phyloP scores from a whole-genome alignment of 2,113 vertebrate genomes.

The Heteronetta atricapilla region DNA sequence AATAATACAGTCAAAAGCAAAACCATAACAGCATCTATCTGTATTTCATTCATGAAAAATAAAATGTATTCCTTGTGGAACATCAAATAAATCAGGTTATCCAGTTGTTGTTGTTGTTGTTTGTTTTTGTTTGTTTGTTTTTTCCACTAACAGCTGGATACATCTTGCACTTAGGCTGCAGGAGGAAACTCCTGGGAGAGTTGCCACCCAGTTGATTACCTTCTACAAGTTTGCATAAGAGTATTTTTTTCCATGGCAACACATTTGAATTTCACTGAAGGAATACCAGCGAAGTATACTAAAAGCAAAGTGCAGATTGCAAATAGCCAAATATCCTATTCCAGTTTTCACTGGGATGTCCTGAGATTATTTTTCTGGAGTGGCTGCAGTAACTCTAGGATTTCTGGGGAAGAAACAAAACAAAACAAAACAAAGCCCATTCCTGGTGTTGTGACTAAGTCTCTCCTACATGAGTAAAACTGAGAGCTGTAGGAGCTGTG shows the following conservation, averaged over 20 bases:
- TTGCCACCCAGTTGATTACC: fast-evolving
- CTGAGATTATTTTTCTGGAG: background rate
- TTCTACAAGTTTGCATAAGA: fast-evolving
- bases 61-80: background rate
- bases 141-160: background rate
- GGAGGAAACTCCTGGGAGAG: background rate
- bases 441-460: background rate
- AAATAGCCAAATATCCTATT: background rate
- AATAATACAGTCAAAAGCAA: background rate
- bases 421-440: no score
- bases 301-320: background rate
- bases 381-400: background rate
- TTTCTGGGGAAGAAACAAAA: background rate
- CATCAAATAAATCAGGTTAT: background rate
- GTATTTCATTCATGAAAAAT: background rate
- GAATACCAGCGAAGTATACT: background rate
- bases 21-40: background rate
- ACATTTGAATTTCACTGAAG: background rate
- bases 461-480: background rate
- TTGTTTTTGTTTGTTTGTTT: background rate
- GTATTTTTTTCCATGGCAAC: background rate
- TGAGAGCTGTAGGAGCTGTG: background rate
- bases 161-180: background rate
- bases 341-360: background rate
- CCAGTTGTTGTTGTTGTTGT: no score